phyloP scores from a whole-genome alignment of 2,797 vertebrate species.

The Acrocephalus scirpaceus region DNA sequence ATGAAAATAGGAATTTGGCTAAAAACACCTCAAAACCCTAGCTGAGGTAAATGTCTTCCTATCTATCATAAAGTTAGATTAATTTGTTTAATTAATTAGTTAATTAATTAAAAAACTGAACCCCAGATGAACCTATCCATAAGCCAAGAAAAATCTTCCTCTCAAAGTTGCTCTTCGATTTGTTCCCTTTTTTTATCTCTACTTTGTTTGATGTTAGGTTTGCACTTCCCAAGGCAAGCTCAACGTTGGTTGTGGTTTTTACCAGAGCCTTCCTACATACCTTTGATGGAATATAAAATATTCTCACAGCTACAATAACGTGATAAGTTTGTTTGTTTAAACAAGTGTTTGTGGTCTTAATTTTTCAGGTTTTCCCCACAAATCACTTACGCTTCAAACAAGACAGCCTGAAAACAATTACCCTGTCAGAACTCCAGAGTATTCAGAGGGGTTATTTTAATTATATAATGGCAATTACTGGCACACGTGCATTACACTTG shows the following conservation, averaged over 20 bases:
- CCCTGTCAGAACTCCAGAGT: neutral
- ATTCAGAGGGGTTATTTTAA: conserved; percentile 36
- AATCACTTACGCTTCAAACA: conserved; percentile 9
- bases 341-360: conserved; percentile 52
- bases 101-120: neutral
- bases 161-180: neutral
- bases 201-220: conserved; percentile 1
- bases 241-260: neutral
- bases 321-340: conserved; percentile 49
- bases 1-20: neutral
- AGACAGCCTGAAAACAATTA: conserved; percentile 55
- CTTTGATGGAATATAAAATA: conserved; percentile 28
- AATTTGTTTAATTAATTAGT: neutral
- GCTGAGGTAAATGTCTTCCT: neutral
- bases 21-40: neutral
- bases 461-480: conserved; percentile 11
- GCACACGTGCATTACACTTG: neutral
- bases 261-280: conserved; percentile 11
- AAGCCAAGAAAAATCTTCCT: neutral
- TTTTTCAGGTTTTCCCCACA: conserved; percentile 35
- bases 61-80: neutral
- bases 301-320: neutral
- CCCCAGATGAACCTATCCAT: neutral
- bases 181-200: neutral
- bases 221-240: neutral